Evolutionary conservation across 2,888 invertebrate species (phyloP).

Genomic region (Alviniconcha strummeri): DNA sequence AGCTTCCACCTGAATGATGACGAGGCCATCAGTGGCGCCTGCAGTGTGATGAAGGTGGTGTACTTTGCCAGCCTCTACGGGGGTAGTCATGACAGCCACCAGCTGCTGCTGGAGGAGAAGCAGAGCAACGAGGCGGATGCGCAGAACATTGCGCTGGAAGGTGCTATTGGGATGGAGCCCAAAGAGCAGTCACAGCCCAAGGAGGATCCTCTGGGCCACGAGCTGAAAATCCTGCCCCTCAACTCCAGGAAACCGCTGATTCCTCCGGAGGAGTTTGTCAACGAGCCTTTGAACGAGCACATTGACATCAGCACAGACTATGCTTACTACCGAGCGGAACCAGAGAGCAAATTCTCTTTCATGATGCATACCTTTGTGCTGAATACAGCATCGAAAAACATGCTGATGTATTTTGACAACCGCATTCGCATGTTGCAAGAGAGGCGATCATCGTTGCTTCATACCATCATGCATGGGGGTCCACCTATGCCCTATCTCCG

Average conservation of each 20-base stretch:
- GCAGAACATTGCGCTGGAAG: conserved; percentile 61
- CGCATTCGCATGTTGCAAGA: conserved; percentile 96
- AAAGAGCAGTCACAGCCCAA: conserved; percentile 67
- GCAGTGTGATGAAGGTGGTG: conserved; percentile 86
- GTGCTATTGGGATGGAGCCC: conserved; percentile 67
- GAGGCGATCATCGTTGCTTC: conserved; percentile 88
- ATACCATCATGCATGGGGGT: conserved; percentile 86
- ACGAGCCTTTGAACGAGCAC: conserved; percentile 92
- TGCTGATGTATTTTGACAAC: conserved; percentile 94
- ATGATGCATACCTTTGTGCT: conserved; percentile 93
- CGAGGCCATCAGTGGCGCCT: conserved; percentile 86
- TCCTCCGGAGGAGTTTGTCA: conserved; percentile 93
- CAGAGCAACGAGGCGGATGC: conserved; percentile 47
- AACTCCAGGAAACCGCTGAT: conserved; percentile 90
- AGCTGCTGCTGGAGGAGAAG: conserved; percentile 65
- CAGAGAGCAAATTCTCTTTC: conserved; percentile 80
- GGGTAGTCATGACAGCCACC: conserved; percentile 76
- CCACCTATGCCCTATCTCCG: conserved; percentile 81
- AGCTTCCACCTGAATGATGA: conserved; percentile 88
- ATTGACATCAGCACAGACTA: conserved; percentile 96
- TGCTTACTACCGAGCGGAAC: conserved; percentile 83
- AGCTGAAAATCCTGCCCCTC: conserved; percentile 84
- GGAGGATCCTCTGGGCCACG: conserved; percentile 78
- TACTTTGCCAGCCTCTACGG: conserved; percentile 89
- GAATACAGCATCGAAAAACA: conserved; percentile 92